Conservation (phyloP, 2,797 vertebrate species). For the Dicrostonyx torquatus region DNA sequence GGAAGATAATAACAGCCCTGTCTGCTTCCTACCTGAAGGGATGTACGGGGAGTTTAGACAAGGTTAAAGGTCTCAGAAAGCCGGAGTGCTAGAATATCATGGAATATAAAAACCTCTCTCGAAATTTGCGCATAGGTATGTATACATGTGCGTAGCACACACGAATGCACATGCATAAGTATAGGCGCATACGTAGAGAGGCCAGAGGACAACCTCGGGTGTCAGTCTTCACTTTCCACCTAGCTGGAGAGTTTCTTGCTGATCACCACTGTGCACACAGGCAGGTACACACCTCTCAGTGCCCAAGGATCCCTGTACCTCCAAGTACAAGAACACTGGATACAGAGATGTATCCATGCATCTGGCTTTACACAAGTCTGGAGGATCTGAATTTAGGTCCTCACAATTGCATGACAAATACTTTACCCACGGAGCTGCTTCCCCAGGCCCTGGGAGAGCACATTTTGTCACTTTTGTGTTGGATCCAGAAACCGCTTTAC, state of each 20-base stretch:
- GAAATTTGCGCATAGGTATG: background rate
- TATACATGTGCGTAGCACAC: rapidly evolving
- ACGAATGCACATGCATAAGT: too few species aligned
- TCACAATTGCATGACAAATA: background rate
- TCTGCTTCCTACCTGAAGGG: background rate
- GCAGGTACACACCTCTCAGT: background rate
- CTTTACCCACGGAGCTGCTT: background rate
- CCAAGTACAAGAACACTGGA: background rate
- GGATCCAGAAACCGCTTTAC: background rate
- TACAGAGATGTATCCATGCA: background rate
- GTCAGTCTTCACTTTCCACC: background rate
- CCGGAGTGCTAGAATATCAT: background rate
- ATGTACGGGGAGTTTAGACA: background rate
- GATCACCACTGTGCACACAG: background rate
- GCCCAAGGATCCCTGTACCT: background rate
- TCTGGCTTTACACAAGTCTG: background rate
- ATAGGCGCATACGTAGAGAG: background rate
- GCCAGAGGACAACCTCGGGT: background rate
- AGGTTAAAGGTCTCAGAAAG: background rate
- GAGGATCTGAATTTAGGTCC: background rate
- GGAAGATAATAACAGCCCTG: background rate
- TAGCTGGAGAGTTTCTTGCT: background rate
- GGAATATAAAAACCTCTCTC: background rate
- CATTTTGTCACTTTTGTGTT: background rate
- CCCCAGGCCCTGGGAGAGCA: too few species aligned